Base-by-base conservation (phyloP, 1,140 invertebrate genomes). In the Asbolus verrucosus region DNA sequence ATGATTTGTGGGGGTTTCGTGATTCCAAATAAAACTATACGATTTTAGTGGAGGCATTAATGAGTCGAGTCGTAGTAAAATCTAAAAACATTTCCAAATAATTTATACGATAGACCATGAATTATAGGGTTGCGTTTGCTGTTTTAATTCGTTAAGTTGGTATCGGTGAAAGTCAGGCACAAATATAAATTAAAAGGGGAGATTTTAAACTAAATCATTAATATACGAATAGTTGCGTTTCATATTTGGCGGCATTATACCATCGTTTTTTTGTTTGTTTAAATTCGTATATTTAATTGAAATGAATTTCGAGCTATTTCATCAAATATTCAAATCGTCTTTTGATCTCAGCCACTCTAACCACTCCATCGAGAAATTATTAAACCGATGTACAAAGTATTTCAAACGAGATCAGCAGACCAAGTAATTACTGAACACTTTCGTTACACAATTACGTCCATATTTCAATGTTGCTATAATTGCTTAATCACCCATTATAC, bases 61-160 rank as follows among this genome's bases (percentile, higher is more conserved):
- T 71, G 69, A 71, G 63, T 66, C 38, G 19, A 11, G 30, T 41
- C 59, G 30, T 62, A 62, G 59, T 66, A 66, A 72, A 67, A 72
- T 72, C 60, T 69, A 59, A 68, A 72, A 72, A 65, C 70, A 63
- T 68, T 69, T 27, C 46, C 50, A 72, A 69, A 65, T 70, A 70
- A 73, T 73, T 73, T 73, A 73, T 70, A 59, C 66, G 50, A 70
- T 73, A 73, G 67, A 65, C 69, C 27, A 63, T 70, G 71, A 73
- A 62, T 70, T 70, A 73, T 70, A 30, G 62, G 69, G 39, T 73
- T 69, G 71, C 71, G 71, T 73, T 70, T 67, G 66, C 69, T 63
- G 71, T 73, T 73, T 73, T 73, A 73, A 73, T 73, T 73, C 71
- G 71, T 73, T 73, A 70, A 73, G 67, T 73, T 73, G 71, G 71